phyloP scores from a whole-genome alignment of 2,888 invertebrate species.

The Lathronympha strigana region DNA sequence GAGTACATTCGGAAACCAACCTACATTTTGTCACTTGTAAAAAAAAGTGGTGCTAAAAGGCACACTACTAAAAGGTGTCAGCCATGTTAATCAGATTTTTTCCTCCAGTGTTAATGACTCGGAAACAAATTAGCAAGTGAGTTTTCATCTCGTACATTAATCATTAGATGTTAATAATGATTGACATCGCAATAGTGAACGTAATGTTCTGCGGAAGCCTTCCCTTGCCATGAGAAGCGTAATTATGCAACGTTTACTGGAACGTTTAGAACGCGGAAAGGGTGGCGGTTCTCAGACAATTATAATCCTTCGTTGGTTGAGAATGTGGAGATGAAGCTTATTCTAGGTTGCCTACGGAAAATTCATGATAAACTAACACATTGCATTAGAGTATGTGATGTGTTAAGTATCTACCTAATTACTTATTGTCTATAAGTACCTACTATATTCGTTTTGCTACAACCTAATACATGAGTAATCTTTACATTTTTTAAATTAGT shows the following conservation, averaged over 20 bases:
- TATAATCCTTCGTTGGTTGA: constrained; percentile 10
- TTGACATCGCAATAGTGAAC: constrained; percentile 8
- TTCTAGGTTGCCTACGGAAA: constrained; percentile 7
- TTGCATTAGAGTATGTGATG: no score
- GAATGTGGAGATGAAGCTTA: background rate
- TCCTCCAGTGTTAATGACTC: constrained; percentile 6
- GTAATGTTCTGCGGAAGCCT: constrained; percentile 21
- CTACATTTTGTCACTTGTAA: background rate
- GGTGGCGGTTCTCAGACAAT: constrained; percentile 24
- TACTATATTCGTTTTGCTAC: no score
- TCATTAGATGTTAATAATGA: constrained; percentile 32
- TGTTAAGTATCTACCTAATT: no score
- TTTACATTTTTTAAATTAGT: no score
- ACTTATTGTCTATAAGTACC: no score
- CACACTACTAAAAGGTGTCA: background rate
- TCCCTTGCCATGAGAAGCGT: constrained; percentile 15
- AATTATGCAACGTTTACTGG: constrained; percentile 26
- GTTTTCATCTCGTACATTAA: constrained; percentile 21
- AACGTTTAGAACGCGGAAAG: constrained; percentile 25
- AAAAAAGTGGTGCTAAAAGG: background rate
- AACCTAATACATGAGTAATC: no score
- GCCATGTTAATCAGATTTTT: background rate
- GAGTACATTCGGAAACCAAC: no score
- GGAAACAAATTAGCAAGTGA: constrained; percentile 16
- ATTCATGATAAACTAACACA: background rate